Base-by-base conservation (phyloP, 2,113 vertebrate species). In the Strigops habroptila region DNA sequence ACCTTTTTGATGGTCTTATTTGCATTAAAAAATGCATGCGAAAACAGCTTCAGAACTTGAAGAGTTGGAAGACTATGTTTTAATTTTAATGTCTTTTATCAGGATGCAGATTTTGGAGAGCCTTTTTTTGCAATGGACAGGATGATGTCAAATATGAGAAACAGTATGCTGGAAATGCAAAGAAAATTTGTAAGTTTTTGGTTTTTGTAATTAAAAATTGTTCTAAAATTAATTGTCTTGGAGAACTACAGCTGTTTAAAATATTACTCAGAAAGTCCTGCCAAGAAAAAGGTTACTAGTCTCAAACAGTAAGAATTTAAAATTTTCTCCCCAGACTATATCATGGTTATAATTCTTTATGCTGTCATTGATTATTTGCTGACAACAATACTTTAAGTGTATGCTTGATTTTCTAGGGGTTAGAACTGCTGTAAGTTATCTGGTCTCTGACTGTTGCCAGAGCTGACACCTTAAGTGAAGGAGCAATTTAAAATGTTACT, bases 131-230 rank as follows among this genome's bases (percentile, higher is more conserved):
- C 98, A 92, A 97, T 99, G 95, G 99, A 99, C 96, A 98, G 91
- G 97, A 98, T 99, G 98, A 98, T 99, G 98, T 74, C 96, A 89
- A 98, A 98, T 86, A 98, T 99, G 99, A 98, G 98, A 90, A 98
- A 97, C 97, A 97, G 92, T 64, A 98, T 99, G 98, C 94, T 97
- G 37, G 98, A 98, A 27, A 97, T 98, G 98, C 98, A 99, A 51
- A 98, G 97, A 82, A 98, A 98, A 95, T 97, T 98, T 97, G 99
- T 99, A 97, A 99, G 99, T 98, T 82, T 33, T 98, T 86, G 57
- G n/a, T 53, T 55, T 33, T 33, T 33, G 8, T 31, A 33, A 55
- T 22, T 17, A 3, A 21, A 68, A 67, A 11, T 3, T 6, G 4
- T 59, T 57, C 23, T 89, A 19, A 46, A 39, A n/a, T 24, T 7